Base-by-base conservation (phyloP, 2,888 invertebrate species). In the Diarsia mendica region DNA sequence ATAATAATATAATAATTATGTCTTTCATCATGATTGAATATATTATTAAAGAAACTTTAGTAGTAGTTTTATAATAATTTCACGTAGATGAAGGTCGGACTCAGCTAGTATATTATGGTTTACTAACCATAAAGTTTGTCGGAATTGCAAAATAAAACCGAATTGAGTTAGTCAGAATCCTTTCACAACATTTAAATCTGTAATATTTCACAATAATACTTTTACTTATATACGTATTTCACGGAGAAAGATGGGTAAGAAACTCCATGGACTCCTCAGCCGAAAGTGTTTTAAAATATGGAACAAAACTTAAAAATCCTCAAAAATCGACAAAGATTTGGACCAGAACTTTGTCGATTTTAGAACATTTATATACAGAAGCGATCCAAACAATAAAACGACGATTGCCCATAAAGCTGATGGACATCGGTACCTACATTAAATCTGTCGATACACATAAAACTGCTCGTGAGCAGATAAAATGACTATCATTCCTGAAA, bases 401-500 rank as follows among this genome's bases (percentile, higher is more conserved):
- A 53, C 66, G 69, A 86, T 84, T 73, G 82, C 67, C 66, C 67
- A 82, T 87, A 84, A 87, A 87, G 65, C 75, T 85, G 75, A 87
- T 86, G 77, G 82, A 75, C n/a, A 58, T 33, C 48, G 23, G 23
- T 48, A 51, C n/a, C 77, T 48, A 65, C 68, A 82, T 81, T 79
- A 82, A 85, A 87, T 76, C 77, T 79, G 75, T 72, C 77, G 77
- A 81, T 81, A 73, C 48, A 77, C 73, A 82, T 87, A 84, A 87
- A 87, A 77, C 39, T 72, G 80, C 60, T 87, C 75, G 76, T 86
- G 77, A 86, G 58, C 63, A 69, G 70, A 80, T 73, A 39, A 84
- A 87, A 82, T 51, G 67, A 51, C 79, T 33, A 74, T 84, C 67
- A 72, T 75, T 84, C 11, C 70, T 70, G 48, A 77, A 87, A 87